Base-by-base conservation (phyloP, 2,888 invertebrate genomes). In the Hecatera dysodea region DNA sequence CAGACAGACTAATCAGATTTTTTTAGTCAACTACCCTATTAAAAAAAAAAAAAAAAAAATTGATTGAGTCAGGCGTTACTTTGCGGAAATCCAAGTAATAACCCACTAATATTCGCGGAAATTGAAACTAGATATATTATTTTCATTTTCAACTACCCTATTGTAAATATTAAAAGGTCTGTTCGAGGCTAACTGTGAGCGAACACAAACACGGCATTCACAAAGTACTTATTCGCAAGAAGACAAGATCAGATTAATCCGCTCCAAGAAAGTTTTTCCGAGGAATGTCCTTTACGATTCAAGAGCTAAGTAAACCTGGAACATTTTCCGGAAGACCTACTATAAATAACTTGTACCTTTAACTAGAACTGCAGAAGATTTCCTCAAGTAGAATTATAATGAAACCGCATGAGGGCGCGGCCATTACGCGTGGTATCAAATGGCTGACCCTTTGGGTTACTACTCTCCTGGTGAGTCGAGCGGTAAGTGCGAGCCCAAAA, bases 401-500 rank as follows among this genome's bases (percentile, higher is more conserved):
- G 75, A 73, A 75, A 81, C 84, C 83, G 52, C 81, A 79, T 62
- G 68, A 60, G 52, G 50, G 50, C n/a, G 27, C 48, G 50, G 63
- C 70, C 83, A 81, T 80, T 71, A 83, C 75, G 73, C 75, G 74
- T 64, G 60, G 72, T 82, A 78, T 78, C 74, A 77, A 83, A 81
- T 74, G 71, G 73, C 72, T 67, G 77, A 73, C 81, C 80, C 75
- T 71, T 61, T 48, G 57, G 60, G 71, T 57, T 74, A 57, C 44
- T 74, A 6, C 22, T 66, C 44, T 66, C 36, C 56, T 36, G 29
- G 72, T 57, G 27, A 11, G 75, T 64, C 74, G 70, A 68, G 79
- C 67, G 63, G 65, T 70, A 70, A 75, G 76, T 65, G 71, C 48
- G 70, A 64, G 61, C 62, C 85, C 73, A 53, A 78, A 86, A 85